phyloP scores from a whole-genome alignment of 2,888 invertebrate genomes.

The Agelastica alni region DNA sequence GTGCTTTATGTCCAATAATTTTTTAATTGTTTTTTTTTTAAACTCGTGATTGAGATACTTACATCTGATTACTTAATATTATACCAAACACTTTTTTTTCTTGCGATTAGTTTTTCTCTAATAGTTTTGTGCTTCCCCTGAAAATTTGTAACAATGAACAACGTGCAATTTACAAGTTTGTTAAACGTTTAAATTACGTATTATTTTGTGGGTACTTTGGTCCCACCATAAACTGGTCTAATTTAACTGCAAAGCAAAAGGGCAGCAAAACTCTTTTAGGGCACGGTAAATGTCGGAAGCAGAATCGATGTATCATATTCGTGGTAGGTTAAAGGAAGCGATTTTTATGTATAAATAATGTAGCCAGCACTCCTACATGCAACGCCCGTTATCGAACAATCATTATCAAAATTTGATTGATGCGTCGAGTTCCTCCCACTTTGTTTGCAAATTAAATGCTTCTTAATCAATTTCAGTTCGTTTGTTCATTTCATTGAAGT shows the following conservation, averaged over 20 bases:
- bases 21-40: no score
- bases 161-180: no score
- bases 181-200: no score
- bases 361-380: conserved; percentile 16
- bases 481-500: conserved; percentile 18
- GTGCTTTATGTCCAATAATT: no score
- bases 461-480: conserved; percentile 23
- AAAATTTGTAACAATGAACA: no score
- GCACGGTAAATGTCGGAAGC: conserved; percentile 26
- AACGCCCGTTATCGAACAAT: conserved; percentile 19
- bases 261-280: conserved; percentile 19
- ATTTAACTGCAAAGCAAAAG: conserved; percentile 5
- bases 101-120: no score
- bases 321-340: conserved; percentile 13
- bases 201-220: no score
- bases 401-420: conserved; percentile 25
- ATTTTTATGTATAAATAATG: conserved; percentile 24
- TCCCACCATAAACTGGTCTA: background rate
- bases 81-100: no score
- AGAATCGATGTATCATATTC: conserved; percentile 29
- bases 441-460: conserved; percentile 26
- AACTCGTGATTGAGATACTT: no score
- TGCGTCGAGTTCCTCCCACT: conserved; percentile 20
- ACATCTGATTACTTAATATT: no score
- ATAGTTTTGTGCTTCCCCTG: no score